phyloP scores from a whole-genome alignment of 1,140 invertebrate species.

The Drosophila nigromelanica region DNA sequence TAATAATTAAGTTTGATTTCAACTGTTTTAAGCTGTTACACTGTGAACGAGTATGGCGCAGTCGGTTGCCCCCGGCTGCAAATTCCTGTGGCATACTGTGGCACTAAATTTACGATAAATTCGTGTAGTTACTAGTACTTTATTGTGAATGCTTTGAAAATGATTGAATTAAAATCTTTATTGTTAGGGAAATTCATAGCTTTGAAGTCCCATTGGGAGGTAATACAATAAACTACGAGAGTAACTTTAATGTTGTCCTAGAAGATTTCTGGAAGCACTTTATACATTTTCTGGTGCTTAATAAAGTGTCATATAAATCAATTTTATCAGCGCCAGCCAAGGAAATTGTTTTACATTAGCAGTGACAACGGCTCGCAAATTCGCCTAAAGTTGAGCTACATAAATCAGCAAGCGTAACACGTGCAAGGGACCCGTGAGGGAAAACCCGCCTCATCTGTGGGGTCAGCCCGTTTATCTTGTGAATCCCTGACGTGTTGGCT shows the following conservation, averaged over 20 bases:
- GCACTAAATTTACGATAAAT: too few relatives aligned
- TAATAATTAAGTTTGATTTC: too few relatives aligned
- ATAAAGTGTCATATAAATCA: slow-evolving; percentile 64
- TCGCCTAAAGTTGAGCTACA: slow-evolving; percentile 54
- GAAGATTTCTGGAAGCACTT: not conserved
- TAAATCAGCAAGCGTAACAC: slow-evolving; percentile 69
- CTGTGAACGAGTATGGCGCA: too few relatives aligned
- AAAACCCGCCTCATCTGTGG: not conserved
- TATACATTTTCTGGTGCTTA: slow-evolving; percentile 29
- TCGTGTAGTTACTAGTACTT: too few relatives aligned
- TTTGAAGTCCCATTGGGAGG: too few relatives aligned
- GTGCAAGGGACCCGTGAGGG: slow-evolving; percentile 42
- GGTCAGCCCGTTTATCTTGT: slow-evolving; percentile 54
- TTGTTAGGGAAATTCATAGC: too few relatives aligned
- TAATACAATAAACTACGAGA: too few relatives aligned
- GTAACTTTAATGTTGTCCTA: not conserved
- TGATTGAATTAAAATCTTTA: too few relatives aligned
- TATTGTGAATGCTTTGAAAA: too few relatives aligned
- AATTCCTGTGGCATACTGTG: too few relatives aligned
- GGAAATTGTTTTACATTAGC: slow-evolving; percentile 20
- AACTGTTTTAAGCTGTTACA: too few relatives aligned
- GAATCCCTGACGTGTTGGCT: slow-evolving; percentile 21
- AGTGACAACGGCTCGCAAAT: slow-evolving; percentile 34
- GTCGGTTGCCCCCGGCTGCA: too few relatives aligned
- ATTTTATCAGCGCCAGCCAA: slow-evolving; percentile 47